Conservation (phyloP, 2,797 vertebrate species). For the Hemibagrus guttatus region DNA sequence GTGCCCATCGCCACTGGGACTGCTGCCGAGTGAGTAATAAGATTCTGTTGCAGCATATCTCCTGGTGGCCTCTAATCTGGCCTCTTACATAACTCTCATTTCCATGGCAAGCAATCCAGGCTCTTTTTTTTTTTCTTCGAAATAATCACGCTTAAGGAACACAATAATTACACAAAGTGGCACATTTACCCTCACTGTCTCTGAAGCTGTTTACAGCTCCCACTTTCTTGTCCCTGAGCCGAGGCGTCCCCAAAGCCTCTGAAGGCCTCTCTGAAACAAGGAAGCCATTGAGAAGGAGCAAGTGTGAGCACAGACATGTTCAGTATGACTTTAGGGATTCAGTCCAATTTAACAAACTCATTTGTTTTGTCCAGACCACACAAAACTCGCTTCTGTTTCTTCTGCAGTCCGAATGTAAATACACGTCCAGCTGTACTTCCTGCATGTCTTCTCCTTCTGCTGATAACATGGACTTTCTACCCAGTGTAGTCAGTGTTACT, state of each 20-base stretch:
- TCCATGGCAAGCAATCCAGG: slow-evolving; percentile 57
- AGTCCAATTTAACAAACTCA: not conserved
- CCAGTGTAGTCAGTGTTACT: not conserved
- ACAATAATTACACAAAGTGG: slow-evolving; percentile 59
- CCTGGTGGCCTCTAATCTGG: slow-evolving; percentile 48
- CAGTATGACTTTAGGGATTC: not conserved
- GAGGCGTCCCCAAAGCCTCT: not conserved
- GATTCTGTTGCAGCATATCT: slow-evolving; percentile 56
- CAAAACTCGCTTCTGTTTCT: not conserved
- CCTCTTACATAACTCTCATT: slow-evolving; percentile 60
- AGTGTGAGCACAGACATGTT: not conserved
- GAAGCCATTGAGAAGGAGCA: slow-evolving; percentile 32
- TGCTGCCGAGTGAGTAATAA: slow-evolving; percentile 60
- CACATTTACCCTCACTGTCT: slow-evolving; percentile 49
- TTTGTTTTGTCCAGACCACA: not conserved
- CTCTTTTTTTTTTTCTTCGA: slow-evolving; percentile 48
- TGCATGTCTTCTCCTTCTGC: not conserved
- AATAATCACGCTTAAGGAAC: slow-evolving; percentile 57
- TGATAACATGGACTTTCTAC: not conserved
- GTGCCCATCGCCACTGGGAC: slow-evolving; percentile 49
- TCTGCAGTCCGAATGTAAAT: not conserved
- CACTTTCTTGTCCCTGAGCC: slow-evolving; percentile 16
- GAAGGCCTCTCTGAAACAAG: slow-evolving; percentile 15
- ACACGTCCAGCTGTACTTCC: not conserved
- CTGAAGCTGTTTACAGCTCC: slow-evolving; percentile 13